These are phyloP conservation scores for Phrynocephalus guinanensis DNA, from an alignment of 2,797 vertebrate species.

Conservation along the genomic window DNA sequence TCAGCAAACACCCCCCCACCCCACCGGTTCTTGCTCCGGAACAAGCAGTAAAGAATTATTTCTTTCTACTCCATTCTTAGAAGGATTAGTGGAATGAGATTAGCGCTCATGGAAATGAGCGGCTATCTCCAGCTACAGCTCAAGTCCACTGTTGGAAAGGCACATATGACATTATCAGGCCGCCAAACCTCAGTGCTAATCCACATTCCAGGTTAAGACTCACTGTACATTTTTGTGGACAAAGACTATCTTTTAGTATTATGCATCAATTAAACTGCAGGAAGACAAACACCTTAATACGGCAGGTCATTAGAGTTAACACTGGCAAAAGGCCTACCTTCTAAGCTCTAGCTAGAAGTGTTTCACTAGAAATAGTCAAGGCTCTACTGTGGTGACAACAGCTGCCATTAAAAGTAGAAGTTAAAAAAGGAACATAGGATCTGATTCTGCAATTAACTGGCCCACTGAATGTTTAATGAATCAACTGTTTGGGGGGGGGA, in stretches of 20 bases:
- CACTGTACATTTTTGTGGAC: constrained; percentile 13
- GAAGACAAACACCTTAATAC: background rate
- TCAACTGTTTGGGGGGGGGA: background rate
- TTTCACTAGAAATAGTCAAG: background rate
- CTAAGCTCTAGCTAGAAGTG: background rate
- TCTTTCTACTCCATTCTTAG: constrained; percentile 40
- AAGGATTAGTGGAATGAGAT: constrained; percentile 54
- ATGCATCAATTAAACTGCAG: constrained; percentile 9
- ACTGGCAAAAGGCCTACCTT: background rate
- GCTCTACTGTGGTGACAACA: background rate
- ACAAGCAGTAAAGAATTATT: constrained; percentile 54
- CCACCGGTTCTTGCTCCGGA: constrained; percentile 43
- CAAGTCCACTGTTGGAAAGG: background rate
- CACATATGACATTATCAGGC: background rate
- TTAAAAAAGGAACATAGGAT: background rate
- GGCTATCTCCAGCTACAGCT: constrained; percentile 2
- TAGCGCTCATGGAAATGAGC: constrained; percentile 36
- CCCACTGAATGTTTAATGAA: background rate
- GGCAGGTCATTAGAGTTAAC: constrained; percentile 10
- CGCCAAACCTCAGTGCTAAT: constrained; percentile 5
- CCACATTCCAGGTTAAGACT: constrained; percentile 23
- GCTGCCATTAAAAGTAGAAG: background rate
- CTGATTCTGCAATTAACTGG: background rate
- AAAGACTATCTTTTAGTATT: constrained; percentile 12
- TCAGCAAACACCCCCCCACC: constrained; percentile 51